phyloP scores from a whole-genome alignment of 1,140 invertebrate genomes.

The Trichogramma pretiosum region DNA sequence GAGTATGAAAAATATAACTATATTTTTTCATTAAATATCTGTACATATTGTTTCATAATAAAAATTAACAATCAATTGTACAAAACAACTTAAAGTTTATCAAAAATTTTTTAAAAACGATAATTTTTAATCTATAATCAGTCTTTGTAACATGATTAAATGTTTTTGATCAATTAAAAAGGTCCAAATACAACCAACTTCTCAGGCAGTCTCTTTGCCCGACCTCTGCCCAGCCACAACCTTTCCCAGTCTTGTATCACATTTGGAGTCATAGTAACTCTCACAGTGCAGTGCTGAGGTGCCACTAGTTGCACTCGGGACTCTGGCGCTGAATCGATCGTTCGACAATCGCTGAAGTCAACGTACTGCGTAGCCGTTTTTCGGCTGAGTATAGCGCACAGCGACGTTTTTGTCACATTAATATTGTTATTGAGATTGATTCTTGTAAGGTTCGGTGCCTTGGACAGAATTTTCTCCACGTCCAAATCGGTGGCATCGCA shows the following conservation, averaged over 20 bases:
- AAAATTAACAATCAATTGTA: background rate
- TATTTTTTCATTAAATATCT: constrained; percentile 1
- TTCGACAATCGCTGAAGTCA: constrained; percentile 31
- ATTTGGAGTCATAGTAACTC: constrained; percentile 27
- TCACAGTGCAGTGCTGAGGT: constrained; percentile 32
- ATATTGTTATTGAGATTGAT: constrained; percentile 33
- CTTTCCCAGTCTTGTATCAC: constrained; percentile 30
- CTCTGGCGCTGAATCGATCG: constrained; percentile 25
- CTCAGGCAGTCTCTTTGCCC: constrained; percentile 26
- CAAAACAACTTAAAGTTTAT: background rate
- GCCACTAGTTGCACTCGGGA: constrained; percentile 22
- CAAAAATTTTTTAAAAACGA: background rate
- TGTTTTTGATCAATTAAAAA: no score
- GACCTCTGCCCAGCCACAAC: constrained; percentile 31
- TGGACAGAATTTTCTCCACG: constrained; percentile 28
- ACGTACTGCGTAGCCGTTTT: constrained; percentile 33
- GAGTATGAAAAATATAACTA: constrained; percentile 2
- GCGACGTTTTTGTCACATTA: constrained; percentile 28
- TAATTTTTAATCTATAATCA: no score
- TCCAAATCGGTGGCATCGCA: constrained; percentile 33
- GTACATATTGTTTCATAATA: background rate
- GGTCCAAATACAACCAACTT: constrained; percentile 35
- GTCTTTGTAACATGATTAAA: no score
- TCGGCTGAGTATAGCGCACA: constrained; percentile 27
- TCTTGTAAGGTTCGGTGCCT: constrained; percentile 32